Evolutionary conservation across 2,113 vertebrate species (phyloP), one percentile per base, ranked within the genome.

Genomic region (Oreochromis niloticus): DNA sequence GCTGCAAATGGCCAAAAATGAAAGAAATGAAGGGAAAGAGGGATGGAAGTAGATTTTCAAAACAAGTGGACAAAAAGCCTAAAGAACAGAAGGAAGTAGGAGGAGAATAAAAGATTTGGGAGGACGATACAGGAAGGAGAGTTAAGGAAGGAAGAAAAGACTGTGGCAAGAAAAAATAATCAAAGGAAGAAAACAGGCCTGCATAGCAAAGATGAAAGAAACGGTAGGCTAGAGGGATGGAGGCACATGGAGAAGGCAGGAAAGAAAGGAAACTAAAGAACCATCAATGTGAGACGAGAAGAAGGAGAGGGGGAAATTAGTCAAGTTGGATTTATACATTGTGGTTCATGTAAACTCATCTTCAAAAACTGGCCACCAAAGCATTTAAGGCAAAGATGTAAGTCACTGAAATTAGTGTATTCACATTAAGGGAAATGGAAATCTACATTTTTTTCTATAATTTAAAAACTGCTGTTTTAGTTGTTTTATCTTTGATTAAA

Each of bases 81-180:
- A 48, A 82, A 66, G 59, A 43, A 61, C 13, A 34, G 9, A 78
- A 11, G 43, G 73, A 78, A 52, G 46, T 52, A 32, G 10, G 46
- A 78, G 24, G 19, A 52, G 30, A 82, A n/a, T 7, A 61, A 46
- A 46, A 61, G 59, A 66, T 66, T 66, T 34, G 59, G 30, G 46
- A 32, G 17, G 19, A 13, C 36, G 43, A 24, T 63, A 48, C n/a
- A 50, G 4, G 57, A n/a, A 66, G 43, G 19, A 36, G 43, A 66
- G 43, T 52, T 66, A 66, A 52, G 81, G 43, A 66, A 66, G 43
- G 24, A 82, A 82, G 80, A 52, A 52, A 50, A 78, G 71, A 78
- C 41, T 75, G 41, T 75, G 24, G 16, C 71, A 78, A 78, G 30
- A 66, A 50, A 34, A 61, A 30, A 82, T 14, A 52, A 30, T 75